Conservation (phyloP, 1,140 invertebrate genomes). For the Megathymus violae region DNA sequence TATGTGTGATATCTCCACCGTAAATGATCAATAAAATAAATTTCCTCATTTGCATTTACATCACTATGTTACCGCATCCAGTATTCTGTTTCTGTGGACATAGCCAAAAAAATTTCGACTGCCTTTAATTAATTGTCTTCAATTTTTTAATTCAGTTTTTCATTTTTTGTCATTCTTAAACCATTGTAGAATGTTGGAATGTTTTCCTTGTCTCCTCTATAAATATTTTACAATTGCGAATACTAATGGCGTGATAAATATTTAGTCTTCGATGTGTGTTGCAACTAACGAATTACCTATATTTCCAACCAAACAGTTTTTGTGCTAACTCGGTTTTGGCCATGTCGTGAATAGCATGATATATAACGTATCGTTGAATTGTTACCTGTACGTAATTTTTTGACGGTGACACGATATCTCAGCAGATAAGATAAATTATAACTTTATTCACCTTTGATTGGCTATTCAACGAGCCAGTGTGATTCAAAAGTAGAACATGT, state of each 20-base stretch:
- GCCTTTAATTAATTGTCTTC: slow-evolving; percentile 16
- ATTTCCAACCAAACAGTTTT: slow-evolving; percentile 14
- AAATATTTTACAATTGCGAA: slow-evolving; percentile 18
- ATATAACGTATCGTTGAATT: slow-evolving; percentile 19
- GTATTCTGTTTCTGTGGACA: slow-evolving; percentile 19
- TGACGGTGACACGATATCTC: slow-evolving; percentile 23
- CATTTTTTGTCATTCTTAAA: slow-evolving; percentile 17
- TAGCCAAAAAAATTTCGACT: slow-evolving; percentile 3
- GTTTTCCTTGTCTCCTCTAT: slow-evolving; percentile 19
- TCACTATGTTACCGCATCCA: not conserved
- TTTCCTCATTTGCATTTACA: not conserved
- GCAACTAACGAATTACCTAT: slow-evolving; percentile 21
- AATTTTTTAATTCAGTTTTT: slow-evolving; percentile 3
- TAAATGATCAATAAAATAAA: too few species aligned
- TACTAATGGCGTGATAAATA: slow-evolving; percentile 23
- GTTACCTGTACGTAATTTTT: slow-evolving; percentile 3
- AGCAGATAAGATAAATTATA: slow-evolving; percentile 37
- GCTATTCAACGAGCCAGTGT: slow-evolving; percentile 35
- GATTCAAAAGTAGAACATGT: slow-evolving; percentile 42
- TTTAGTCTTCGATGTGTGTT: slow-evolving; percentile 28
- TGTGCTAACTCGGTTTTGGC: slow-evolving; percentile 31
- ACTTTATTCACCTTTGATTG: slow-evolving; percentile 33
- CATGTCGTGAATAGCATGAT: too few species aligned
- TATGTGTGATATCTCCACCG: slow-evolving; percentile 1
- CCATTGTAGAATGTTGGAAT: slow-evolving; percentile 15